Evolutionary conservation across 2,797 vertebrate genomes (phyloP), one percentile per base, ranked within the genome.

Genomic region (Melopsittacus undulatus): DNA sequence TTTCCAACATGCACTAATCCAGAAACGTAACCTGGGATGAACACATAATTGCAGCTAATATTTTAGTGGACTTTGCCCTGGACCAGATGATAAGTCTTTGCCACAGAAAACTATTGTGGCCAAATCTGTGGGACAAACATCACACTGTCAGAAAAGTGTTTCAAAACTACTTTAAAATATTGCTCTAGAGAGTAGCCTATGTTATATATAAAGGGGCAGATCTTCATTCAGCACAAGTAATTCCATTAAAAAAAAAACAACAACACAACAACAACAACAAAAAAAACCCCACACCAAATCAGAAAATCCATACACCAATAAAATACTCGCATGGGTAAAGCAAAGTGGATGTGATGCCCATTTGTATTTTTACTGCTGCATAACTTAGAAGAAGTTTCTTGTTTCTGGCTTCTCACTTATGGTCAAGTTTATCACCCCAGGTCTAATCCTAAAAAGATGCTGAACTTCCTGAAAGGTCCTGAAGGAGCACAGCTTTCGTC

Each of bases 11-110:
- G 49, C 48, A 73, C 76, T 61, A 93, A 29, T 64, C 83, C 88
- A 84, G 83, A 97, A 91, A 96, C 38, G 62, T 97, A 98, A 97
- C 95, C 95, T 95, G 89, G 96, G 95, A 95, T 84, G 93, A 95
- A 59, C 56, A 78, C 26, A 32, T 91, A 48, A 95, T 95, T 97
- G 96, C 79, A 98, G 95, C 96, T 96, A 97, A 92, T 96, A 97
- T 95, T 90, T 98, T 89, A 93, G 91, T 95, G 97, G 94, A 97
- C 92, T 98, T 98, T 97, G 94, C 93, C 98, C 96, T 42, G 24
- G 92, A 97, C 89, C 94, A 95, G 89, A 97, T 97, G 94, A 97
- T 97, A 96, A 97, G 97, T 96, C 95, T 96, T 96, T 96, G 86
- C 95, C 95, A 96, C 74, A 94, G 86, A 97, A 97, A 97, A 75